These are phyloP conservation scores for Morus bassanus DNA, from an alignment of 2,797 vertebrate species.

Conservation along the genomic window DNA sequence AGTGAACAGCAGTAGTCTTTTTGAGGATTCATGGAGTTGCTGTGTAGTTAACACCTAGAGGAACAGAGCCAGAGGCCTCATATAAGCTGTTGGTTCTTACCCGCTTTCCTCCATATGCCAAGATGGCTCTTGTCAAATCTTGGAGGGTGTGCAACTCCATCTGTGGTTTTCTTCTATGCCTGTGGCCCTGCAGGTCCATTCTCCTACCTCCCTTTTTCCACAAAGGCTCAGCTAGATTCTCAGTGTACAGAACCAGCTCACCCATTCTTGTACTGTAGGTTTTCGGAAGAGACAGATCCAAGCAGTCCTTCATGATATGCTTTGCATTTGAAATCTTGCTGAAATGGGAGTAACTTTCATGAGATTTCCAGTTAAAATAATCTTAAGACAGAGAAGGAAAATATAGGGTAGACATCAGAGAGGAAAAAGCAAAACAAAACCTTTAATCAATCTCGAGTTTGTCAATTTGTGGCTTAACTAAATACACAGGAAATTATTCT, in stretches of 20 bases:
- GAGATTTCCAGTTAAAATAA: slow-evolving; percentile 84
- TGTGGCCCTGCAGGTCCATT: slow-evolving; percentile 13
- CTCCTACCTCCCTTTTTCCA: slow-evolving; percentile 21
- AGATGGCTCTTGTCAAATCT: slow-evolving; percentile 73
- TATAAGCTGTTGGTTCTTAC: slow-evolving; percentile 48
- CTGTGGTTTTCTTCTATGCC: not conserved
- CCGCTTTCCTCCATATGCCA: slow-evolving; percentile 70
- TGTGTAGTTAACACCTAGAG: not conserved
- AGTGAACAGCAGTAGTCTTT: not conserved
- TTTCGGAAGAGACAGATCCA: slow-evolving; percentile 72
- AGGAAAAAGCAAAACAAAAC: not conserved
- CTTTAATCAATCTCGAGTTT: not conserved
- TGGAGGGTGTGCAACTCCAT: slow-evolving; percentile 64
- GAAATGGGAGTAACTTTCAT: slow-evolving; percentile 45
- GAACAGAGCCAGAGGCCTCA: not conserved
- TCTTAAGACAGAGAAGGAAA: slow-evolving; percentile 65
- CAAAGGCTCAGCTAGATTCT: slow-evolving; percentile 72
- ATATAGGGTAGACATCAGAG: not conserved
- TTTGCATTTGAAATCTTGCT: slow-evolving; percentile 13
- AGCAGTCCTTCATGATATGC: not conserved
- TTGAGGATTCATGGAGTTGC: not conserved
- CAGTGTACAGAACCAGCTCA: slow-evolving; percentile 77
- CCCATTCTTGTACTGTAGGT: slow-evolving; percentile 82
- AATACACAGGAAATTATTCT: not conserved
- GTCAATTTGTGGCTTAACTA: not conserved